Evolutionary conservation across 2,797 vertebrate genomes (phyloP), one percentile per base, ranked within the genome.

Genomic region (Cirrhinus molitorella): DNA sequence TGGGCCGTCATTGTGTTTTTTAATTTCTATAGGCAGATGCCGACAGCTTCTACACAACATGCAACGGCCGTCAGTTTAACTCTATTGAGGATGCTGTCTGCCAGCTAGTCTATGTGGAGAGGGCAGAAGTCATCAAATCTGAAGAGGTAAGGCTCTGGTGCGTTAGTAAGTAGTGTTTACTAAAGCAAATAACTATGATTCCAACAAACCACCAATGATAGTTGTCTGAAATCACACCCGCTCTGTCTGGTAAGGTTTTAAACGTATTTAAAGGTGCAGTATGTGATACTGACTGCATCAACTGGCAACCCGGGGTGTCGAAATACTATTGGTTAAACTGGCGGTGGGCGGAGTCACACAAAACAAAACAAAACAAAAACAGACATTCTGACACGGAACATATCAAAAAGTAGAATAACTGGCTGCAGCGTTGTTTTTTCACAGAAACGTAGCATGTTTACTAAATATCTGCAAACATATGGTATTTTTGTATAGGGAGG

Each of bases 51-150:
- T 99, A 98, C 85, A 96, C 96, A 37, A 93, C 96, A 0, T 98
- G 97, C 88, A 99, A 99, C 0, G 98, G 98, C 6, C 95, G 95
- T 16, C 98, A 97, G 92, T 99, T 99, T 91, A 99, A 99, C 92
- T 99, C 98, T 0, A 99, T 99, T 3, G 98, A 99, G 92, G 98
- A 99, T 17, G 98, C 98, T 0, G 97, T 99, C 37, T 99, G 98
- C 83, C 98, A 99, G 88, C 91, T 99, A 85, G 96, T 99, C 0
- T 99, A 99, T 0, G 98, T 99, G 90, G 97, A 99, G 85, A 95
- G 97, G 55, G 98, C 98, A 0, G 98, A 99, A 86, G 97, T 99
- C 67, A 94, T 99, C 81, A 98, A 96, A 91, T 99, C 98, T 12
- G 97, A 97, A 57, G 95, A 98, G 88, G 98, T 99, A 81, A 0